Conservation (phyloP, 2,888 invertebrate genomes). For the Lagria hirta region DNA sequence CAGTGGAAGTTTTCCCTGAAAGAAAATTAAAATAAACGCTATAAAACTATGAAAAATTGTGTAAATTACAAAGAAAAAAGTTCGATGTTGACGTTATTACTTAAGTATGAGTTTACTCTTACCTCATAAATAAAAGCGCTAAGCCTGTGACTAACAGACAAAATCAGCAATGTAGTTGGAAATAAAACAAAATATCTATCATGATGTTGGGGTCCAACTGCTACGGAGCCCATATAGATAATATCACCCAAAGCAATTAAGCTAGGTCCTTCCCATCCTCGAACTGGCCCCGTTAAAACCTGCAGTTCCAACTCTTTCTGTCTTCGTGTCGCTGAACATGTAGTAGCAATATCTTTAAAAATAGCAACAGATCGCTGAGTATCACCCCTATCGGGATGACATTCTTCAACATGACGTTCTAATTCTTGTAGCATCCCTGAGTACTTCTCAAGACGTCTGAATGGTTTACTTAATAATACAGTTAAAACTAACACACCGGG, state of each 20-base stretch:
- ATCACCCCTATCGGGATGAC: conserved; percentile 94
- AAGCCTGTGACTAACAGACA: conserved; percentile 88
- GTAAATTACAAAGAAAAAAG: background rate
- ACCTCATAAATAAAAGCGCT: conserved; percentile 96
- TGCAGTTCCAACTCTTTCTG: conserved; percentile 96
- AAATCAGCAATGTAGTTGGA: conserved; percentile 81
- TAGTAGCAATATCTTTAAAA: conserved; percentile 91
- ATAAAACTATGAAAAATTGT: background rate
- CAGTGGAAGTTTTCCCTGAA: conserved; percentile 84
- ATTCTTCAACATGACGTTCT: conserved; percentile 93
- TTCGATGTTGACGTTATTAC: no score
- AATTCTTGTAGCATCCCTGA: conserved; percentile 92
- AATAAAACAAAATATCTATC: conserved; percentile 93
- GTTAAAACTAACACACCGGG: conserved; percentile 89
- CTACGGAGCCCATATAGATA: conserved; percentile 88
- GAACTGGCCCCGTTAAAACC: conserved; percentile 90
- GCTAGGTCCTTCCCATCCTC: conserved; percentile 91
- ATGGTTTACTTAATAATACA: conserved; percentile 91
- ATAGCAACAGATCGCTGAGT: conserved; percentile 93
- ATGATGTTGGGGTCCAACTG: conserved; percentile 79
- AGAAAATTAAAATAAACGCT: no score
- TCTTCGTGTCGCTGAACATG: conserved; percentile 82
- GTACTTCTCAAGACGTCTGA: conserved; percentile 93
- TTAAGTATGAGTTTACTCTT: conserved; percentile 40
- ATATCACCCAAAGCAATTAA: conserved; percentile 79